Evolutionary conservation across 2,888 invertebrate species (phyloP).

Genomic region (Cheilosia impressa): DNA sequence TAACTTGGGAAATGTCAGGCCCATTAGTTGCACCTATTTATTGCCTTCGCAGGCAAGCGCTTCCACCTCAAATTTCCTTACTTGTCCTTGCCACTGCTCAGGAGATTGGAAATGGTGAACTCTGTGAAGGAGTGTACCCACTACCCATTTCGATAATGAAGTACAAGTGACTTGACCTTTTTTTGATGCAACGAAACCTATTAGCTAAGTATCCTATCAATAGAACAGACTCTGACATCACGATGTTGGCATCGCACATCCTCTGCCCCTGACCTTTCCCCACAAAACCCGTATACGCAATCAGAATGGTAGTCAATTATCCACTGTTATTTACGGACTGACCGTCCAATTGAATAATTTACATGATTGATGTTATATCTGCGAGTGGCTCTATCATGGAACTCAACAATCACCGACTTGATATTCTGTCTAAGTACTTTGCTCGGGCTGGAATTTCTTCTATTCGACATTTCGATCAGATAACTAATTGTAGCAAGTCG

Average conservation of each 20-base stretch:
- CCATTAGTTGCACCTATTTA: no score
- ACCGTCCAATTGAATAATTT: slow-evolving; percentile 55
- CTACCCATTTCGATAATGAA: slow-evolving; percentile 32
- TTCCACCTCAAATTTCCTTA: background rate
- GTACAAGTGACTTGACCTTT: slow-evolving; percentile 51
- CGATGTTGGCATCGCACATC: background rate
- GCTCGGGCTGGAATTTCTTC: background rate
- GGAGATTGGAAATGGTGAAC: background rate
- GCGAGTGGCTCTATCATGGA: background rate
- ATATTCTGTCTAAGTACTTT: background rate
- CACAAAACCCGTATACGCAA: background rate
- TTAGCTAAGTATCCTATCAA: slow-evolving; percentile 28
- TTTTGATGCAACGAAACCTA: background rate
- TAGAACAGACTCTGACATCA: slow-evolving; percentile 7
- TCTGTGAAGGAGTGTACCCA: background rate
- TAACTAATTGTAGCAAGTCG: slow-evolving; percentile 21
- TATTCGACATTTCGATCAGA: slow-evolving; percentile 21
- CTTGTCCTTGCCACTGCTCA: background rate
- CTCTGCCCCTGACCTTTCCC: slow-evolving; percentile 5
- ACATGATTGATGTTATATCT: slow-evolving; percentile 52
- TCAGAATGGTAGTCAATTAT: slow-evolving; percentile 32
- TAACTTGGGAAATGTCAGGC: no score
- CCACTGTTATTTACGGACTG: slow-evolving; percentile 15
- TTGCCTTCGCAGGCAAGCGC: no score
- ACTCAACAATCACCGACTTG: background rate